Evolutionary conservation across 2,113 vertebrate species (phyloP), one percentile per base, ranked within the genome.

Genomic region (Dicentrarchus labrax): DNA sequence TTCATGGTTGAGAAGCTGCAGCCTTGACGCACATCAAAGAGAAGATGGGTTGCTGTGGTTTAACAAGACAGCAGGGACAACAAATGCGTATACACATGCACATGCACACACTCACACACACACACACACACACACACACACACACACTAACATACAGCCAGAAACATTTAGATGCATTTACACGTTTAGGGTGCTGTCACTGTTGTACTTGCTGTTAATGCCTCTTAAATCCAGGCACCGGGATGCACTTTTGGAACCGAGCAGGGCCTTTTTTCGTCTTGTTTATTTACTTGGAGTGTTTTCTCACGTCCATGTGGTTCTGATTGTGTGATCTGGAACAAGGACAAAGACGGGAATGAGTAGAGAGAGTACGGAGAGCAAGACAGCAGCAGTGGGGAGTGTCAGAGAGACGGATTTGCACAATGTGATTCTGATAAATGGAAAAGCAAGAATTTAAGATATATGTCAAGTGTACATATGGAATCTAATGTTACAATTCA

Each of bases 221-320:
- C 68, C 39, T 47, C 45, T 87, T 80, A 66, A 75, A 86, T 76
- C 59, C 45, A 68, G 39, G 41, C 65, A 45, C n/a, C 24, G 38
- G 8, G 74, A 83, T 76, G 36, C 57, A n/a, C 76, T 66, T 80
- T 82, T 82, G 64, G 83, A 82, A 57, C 57, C 0, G 8, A 82
- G 66, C 80, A 48, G 64, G 19, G 7, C 51, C 54, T 56, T 51
- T 78, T 82, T 80, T 36, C 56, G 53, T 15, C 71, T 38, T 88
- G 87, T 87, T 93, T 93, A 85, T 93, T 92, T 91, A 82, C 83
- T 80, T 59, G 59, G 72, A 76, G 76, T 78, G 74, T 86, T 85
- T 91, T 91, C 78, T 87, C 75, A 48, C 56, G 22, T 82, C 88
- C 90, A 92, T 93, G 85, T 92, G 92, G 86, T 90, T 91, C 83